phyloP scores from a whole-genome alignment of 2,797 vertebrate genomes.

The Ciconia nigra region DNA sequence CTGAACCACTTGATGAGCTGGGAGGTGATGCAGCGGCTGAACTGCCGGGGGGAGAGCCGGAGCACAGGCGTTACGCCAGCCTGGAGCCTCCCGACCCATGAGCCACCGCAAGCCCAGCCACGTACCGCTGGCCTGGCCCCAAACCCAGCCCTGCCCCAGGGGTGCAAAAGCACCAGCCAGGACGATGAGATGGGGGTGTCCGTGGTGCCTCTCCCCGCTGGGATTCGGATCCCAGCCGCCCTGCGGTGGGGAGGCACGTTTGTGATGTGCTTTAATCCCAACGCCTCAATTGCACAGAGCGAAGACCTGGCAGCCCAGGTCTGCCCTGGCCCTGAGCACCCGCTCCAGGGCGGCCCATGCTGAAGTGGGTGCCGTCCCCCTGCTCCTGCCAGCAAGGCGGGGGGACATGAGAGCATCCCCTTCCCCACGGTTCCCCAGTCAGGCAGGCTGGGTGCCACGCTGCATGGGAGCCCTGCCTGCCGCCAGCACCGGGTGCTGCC shows the following conservation, averaged over 20 bases:
- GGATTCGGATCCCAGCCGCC: not conserved
- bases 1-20: constrained; percentile 99
- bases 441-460: not conserved
- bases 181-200: accelerated
- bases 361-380: not conserved
- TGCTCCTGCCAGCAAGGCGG: not conserved
- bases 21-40: constrained; percentile 95
- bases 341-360: not conserved
- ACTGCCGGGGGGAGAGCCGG: constrained; percentile 71
- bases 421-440: accelerated
- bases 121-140: not conserved
- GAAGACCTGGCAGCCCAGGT: not conserved
- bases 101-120: not conserved
- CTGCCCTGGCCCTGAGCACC: not conserved
- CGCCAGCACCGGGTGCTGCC: not conserved
- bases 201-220: accelerated
- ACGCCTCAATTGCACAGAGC: accelerated
- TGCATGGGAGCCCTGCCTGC: accelerated
- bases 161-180: not conserved
- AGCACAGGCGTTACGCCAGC: not conserved
- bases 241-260: not conserved
- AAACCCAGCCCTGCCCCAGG: not conserved
- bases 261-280: not conserved
- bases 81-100: not conserved
- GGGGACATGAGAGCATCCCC: not conserved